Percentiles rank a stretch among this genome's conserved stretches.
These are phyloP conservation scores for Suncus etruscus DNA, from an alignment of 2,113 vertebrate species.

Conservation along the genomic window DNA sequence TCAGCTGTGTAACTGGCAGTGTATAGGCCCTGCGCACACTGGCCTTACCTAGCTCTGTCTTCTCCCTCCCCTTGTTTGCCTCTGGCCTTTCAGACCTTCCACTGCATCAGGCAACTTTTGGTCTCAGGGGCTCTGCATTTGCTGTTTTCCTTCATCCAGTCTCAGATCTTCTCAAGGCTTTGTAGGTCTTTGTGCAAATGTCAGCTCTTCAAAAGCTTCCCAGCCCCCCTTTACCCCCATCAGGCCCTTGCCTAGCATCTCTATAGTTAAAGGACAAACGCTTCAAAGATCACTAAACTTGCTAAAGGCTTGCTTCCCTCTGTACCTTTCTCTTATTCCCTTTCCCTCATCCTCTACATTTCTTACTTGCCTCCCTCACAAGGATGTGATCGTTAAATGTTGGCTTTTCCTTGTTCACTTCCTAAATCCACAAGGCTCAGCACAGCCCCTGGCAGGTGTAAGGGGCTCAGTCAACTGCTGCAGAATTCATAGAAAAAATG, in stretches of 20 bases:
- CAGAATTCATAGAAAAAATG: neutral
- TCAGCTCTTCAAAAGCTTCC: neutral
- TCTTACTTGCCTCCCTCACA: neutral
- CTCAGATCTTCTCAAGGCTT: neutral
- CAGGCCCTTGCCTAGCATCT: too few species aligned
- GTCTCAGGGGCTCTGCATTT: constrained; percentile 13
- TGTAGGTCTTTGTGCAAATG: neutral
- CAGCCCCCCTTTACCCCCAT: too few species aligned
- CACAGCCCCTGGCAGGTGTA: neutral
- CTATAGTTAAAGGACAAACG: too few species aligned
- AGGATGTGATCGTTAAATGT: neutral
- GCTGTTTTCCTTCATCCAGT: neutral
- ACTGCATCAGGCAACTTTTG: neutral
- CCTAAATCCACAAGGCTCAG: too few species aligned
- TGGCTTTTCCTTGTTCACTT: neutral
- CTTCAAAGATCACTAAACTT: too few species aligned
- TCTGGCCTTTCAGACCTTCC: constrained; percentile 29
- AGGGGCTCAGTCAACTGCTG: neutral
- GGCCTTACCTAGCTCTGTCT: neutral
- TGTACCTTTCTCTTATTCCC: neutral
- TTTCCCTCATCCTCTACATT: neutral
- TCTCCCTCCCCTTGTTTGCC: neutral
- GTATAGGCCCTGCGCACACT: neutral
- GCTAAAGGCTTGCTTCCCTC: too few species aligned
- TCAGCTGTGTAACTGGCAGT: neutral